phyloP scores from a whole-genome alignment of 2,113 vertebrate species.

The Tetrax tetrax region DNA sequence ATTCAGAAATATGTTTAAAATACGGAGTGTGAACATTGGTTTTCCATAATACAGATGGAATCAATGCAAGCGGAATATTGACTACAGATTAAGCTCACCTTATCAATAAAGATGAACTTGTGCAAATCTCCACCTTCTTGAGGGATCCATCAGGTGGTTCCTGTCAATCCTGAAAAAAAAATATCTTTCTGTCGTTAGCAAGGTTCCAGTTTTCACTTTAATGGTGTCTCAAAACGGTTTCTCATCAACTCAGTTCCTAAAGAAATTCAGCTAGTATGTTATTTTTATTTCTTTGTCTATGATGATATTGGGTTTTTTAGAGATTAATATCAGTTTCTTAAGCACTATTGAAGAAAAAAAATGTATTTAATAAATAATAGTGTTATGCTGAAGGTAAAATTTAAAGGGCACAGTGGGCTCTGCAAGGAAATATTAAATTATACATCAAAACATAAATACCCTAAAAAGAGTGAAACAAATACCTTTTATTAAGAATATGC shows the following conservation, averaged over 20 bases:
- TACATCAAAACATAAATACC: background rate
- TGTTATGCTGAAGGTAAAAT: background rate
- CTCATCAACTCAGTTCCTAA: background rate
- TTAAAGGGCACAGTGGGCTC: background rate
- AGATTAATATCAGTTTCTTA: background rate
- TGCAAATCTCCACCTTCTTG: background rate
- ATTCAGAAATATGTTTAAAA: constrained; percentile 35
- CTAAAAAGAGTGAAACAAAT: background rate
- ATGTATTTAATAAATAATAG: background rate
- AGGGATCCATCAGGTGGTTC: background rate
- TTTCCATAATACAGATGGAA: constrained; percentile 14
- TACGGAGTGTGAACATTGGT: background rate
- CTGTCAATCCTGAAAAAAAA: background rate
- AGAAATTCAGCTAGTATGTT: background rate
- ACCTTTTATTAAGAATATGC: background rate
- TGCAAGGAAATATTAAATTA: background rate
- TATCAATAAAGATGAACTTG: background rate
- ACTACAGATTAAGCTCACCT: background rate
- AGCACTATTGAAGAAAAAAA: background rate
- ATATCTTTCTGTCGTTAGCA: no score
- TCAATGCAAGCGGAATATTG: background rate
- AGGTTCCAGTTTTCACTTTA: no score
- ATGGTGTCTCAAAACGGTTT: no score
- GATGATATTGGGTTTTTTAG: background rate
- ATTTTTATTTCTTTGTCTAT: background rate